Evolutionary conservation across 2,797 vertebrate species (phyloP).

Genomic region (Cossypha polioptera): DNA sequence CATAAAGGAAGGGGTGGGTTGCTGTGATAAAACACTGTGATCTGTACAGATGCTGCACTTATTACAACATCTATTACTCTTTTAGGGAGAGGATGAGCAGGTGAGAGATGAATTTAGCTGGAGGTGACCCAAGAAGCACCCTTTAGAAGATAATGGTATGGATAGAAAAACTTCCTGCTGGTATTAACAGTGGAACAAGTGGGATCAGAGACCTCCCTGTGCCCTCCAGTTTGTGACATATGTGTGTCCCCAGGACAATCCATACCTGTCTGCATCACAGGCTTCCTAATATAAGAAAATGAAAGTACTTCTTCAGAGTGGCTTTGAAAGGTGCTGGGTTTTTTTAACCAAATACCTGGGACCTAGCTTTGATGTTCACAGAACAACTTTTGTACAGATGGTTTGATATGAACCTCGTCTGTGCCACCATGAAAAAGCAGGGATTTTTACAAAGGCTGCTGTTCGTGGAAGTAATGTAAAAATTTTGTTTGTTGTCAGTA

Average conservation of each 20-base stretch:
- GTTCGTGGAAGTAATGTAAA: not conserved
- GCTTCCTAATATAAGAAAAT: not conserved
- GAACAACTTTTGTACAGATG: accelerated
- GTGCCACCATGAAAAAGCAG: not conserved
- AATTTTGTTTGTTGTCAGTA: slow-evolving; percentile 2
- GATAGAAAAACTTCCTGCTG: not conserved
- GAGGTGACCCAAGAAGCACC: not conserved
- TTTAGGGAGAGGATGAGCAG: not conserved
- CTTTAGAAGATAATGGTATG: not conserved
- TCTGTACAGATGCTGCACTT: not conserved
- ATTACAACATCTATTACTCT: not conserved
- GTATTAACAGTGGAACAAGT: not conserved
- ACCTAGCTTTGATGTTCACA: not conserved
- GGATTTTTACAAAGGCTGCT: not conserved
- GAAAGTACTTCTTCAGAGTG: accelerated
- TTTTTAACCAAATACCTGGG: not conserved
- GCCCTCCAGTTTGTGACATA: not conserved
- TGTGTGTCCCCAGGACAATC: accelerated
- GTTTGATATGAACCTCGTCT: not conserved
- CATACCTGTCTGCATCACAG: accelerated
- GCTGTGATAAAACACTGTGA: not conserved
- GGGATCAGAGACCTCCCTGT: not conserved
- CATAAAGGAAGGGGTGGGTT: not conserved
- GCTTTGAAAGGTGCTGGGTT: not conserved
- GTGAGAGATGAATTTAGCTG: not conserved